Conservation (phyloP, 2,888 invertebrate species). For the Pseudolycoriella hygida region DNA sequence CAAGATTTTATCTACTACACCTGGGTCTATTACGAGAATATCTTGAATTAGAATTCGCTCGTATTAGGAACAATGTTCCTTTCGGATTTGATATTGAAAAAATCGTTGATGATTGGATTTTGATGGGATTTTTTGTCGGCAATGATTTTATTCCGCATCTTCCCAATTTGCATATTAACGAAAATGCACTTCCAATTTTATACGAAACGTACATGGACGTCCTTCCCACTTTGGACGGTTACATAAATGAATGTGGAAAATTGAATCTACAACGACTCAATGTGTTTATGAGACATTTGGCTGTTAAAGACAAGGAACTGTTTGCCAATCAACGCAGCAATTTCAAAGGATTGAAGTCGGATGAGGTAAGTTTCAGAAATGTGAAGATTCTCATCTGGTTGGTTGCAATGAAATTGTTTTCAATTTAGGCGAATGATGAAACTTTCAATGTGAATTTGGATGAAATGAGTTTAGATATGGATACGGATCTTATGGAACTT, state of each 20-base stretch:
- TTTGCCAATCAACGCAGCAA: conserved; percentile 42
- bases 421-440: neutral
- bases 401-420: no score
- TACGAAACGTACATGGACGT: conserved; percentile 78
- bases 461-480: neutral
- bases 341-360: neutral
- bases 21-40: conserved; percentile 84
- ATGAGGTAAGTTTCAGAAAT: neutral
- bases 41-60: conserved; percentile 73
- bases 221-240: conserved; percentile 71
- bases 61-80: conserved; percentile 40
- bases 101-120: conserved; percentile 93
- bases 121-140: conserved; percentile 93
- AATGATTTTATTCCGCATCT: conserved; percentile 97
- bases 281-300: conserved; percentile 58
- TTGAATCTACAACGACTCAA: conserved; percentile 73
- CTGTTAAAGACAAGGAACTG: conserved; percentile 52
- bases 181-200: conserved; percentile 72
- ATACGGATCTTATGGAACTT: conserved; percentile 1
- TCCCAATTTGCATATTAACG: conserved; percentile 84
- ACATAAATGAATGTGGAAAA: conserved; percentile 74
- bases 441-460: neutral
- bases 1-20: conserved; percentile 83
- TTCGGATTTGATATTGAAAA: conserved; percentile 75
- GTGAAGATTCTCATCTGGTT: no score